Base-by-base conservation (phyloP, 2,113 vertebrate genomes). In the Eudyptes chrysolophus region DNA sequence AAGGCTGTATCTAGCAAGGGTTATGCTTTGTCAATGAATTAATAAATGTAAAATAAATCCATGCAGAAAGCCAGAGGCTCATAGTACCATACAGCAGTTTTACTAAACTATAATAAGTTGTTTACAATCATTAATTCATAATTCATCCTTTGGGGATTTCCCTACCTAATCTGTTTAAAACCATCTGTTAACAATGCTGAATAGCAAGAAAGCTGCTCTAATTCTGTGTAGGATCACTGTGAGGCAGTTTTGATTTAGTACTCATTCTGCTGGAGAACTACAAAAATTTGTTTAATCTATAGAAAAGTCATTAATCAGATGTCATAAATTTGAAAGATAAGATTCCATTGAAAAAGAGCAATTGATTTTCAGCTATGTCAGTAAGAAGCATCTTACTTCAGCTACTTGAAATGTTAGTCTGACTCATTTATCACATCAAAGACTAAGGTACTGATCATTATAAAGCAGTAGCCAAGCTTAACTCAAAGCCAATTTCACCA, bases 121-220 rank as follows among this genome's bases (percentile, higher is more conserved):
- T 92, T 97, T 97, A 86, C 69, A 83, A 95, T 92, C 89, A 95
- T 92, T 90, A 92, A 93, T 96, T 96, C 87, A 84, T 87, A 92
- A 94, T 84, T 94, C 83, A 87, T 83, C 83, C 81, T 82, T 83
- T 86, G 52, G 92, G 83, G 82, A 94, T 90, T 86, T 87, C 82
- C 76, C 61, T 80, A 89, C 55, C 38, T 92, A 97, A 96, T 94
- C 92, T 97, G 90, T 84, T 93, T 96, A 97, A 96, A 96, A 62
- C 87, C 90, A 97, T 97, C 90, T 95, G 96, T 84, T 96, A 95
- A 95, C 81, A 95, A 82, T 64, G 60, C 46, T 87, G 81, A 97
- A 84, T 57, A 92, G 85, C 49, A 92, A 97, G 86, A 95, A 95
- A 66, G 92, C 86, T 62, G 74, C 32, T 94, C 49, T 70, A 78